Base-by-base conservation (phyloP, 2,797 vertebrate genomes). In the Malurus leucopterus region DNA sequence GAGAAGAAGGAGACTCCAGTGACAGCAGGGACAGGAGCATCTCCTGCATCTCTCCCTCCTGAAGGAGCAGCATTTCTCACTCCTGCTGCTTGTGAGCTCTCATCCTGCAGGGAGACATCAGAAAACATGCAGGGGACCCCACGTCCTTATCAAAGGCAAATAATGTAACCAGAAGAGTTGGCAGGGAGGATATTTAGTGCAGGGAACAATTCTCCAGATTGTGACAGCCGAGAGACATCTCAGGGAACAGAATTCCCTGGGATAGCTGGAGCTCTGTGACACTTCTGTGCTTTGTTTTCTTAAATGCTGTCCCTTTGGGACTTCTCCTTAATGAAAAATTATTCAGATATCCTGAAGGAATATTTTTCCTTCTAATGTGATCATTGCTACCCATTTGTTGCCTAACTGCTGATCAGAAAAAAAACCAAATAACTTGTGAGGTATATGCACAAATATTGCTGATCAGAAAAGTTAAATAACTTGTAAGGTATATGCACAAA, bases 281-380 rank as follows among this genome's bases (percentile, higher is more conserved):
- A 78, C 29, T 19, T 80, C 2, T 24, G 32, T 38, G 50, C 0
- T 72, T 67, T 75, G 73, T 93, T 91, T 93, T 85, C 87, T 89
- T 78, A 93, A 77, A 54, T 40, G 27, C 11, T 40, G 54, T 70
- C 73, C 75, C 90, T 70, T 53, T 78, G 90, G 67, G 63, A 65
- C 70, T 16, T 85, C 49, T 72, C n/a, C 78, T 57, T 95, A 90
- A 93, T 91, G 78, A 90, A 78, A 91, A 90, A 93, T 93, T 92
- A 93, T 94, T 90, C 91, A 75, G 49, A 64, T 36, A n/a, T 9
- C 58, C 13, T 17, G 70, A 81, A 61, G 63, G 63, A 75, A 91
- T 61, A 58, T 19, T 84, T 70, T 70, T 72, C 65, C 63, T 92
- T 81, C 81, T 58, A 73, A 95, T 87, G 75, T 58, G 79, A 81